Evolutionary conservation across 2,113 vertebrate genomes (phyloP), one percentile per base, ranked within the genome.

Genomic region (Meleagris gallopavo): DNA sequence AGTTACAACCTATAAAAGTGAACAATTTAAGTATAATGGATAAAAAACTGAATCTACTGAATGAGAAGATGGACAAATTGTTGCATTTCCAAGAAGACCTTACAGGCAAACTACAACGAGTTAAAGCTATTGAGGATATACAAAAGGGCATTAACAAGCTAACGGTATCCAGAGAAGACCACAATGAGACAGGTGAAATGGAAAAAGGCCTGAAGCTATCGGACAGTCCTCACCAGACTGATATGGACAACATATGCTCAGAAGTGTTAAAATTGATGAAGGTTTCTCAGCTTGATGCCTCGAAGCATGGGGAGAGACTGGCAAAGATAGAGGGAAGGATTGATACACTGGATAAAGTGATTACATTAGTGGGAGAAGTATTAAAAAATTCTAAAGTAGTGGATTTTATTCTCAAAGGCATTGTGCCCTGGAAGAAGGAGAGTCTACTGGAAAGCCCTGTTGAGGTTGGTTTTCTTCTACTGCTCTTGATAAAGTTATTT

Each of bases 321-420:
- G 97, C 98, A 84, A 97, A 98, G 73, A 97, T 99, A 64, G 98
- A 98, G 88, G 97, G 93, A 89, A 97, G 97, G 76, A 95, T 99
- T 40, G 97, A 97, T 61, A 97, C 98, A 0, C 73, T 98, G 94
- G 98, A 98, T 95, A 98, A 98, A 92, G 97, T 98, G 41, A 88
- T 98, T n/a, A 95, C 97, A 2, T 97, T 98, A 85, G 95, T 99
- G 84, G 98, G 97, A 60, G 95, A 98, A 41, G 93, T 97, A n/a
- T 97, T 99, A 90, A 98, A 96, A 96, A 98, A 98, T 96, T 99
- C 98, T 2, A 98, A 98, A 95, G 97, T 98, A 88, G 96, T 98
- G 95, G 98, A 98, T 91, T 98, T 98, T 86, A 97, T 98, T 94
- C 88, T 98, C 48, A 98, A 97, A 86, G 98, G 98, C 36, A 67